Conservation (phyloP, 2,113 vertebrate genomes). For the Strix aluco region DNA sequence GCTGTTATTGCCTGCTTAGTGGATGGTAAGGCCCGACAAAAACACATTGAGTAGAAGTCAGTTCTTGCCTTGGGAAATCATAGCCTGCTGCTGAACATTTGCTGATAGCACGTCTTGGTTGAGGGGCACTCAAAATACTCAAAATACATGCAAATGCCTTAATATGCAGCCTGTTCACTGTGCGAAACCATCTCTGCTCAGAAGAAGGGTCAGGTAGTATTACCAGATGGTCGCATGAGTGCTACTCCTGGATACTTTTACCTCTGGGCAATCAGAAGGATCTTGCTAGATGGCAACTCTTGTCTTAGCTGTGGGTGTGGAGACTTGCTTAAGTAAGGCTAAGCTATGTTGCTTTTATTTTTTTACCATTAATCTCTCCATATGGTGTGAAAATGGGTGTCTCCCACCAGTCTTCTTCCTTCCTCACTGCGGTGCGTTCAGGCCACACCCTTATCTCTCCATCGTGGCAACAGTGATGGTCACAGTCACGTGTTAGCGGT, state of each 20-base stretch:
- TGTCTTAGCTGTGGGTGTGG: background rate
- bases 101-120: background rate
- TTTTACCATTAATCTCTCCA: background rate
- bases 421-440: background rate
- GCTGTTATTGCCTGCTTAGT: background rate
- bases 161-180: background rate
- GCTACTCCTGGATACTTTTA: background rate
- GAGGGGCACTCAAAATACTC: background rate
- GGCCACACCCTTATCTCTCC: background rate
- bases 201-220: background rate
- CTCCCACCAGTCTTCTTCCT: background rate
- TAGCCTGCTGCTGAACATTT: background rate
- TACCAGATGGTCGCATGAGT: background rate
- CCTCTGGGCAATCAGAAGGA: background rate
- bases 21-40: background rate
- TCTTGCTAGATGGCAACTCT: background rate
- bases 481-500: fast-evolving
- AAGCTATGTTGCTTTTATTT: background rate
- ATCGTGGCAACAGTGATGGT: background rate
- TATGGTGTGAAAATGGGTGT: background rate
- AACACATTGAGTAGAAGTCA: background rate
- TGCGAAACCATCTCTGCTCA: background rate
- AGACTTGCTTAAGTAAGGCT: background rate
- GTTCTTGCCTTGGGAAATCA: background rate
- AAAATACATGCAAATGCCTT: background rate